Conservation (phyloP, 2,797 vertebrate genomes). For the Aselliscus stoliczkanus region DNA sequence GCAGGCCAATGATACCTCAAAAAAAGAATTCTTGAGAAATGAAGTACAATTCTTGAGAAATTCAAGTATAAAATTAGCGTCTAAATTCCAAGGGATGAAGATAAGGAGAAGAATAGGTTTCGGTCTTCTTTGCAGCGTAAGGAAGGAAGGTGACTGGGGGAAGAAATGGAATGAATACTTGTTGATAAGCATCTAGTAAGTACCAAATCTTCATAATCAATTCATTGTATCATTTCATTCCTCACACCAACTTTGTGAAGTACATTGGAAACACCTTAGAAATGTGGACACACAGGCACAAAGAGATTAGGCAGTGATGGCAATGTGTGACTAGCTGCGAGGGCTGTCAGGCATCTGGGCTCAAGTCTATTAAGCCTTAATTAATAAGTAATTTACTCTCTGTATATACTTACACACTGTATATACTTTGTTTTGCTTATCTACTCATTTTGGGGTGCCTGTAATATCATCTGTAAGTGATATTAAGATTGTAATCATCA, state of each 20-base stretch:
- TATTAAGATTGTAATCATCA: background rate
- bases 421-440: background rate
- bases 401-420: background rate
- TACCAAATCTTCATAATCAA: background rate
- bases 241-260: background rate
- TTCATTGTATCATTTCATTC: background rate
- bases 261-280: background rate
- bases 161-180: background rate
- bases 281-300: background rate
- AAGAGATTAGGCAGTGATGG: background rate
- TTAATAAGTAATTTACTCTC: background rate
- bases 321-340: background rate
- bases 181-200: background rate
- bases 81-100: conserved; percentile 13
- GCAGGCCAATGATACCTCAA: background rate
- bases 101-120: background rate
- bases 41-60: conserved; percentile 35
- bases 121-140: background rate
- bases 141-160: background rate
- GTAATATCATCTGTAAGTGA: background rate
- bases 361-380: background rate
- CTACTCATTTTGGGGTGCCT: background rate
- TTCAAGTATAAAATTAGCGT: background rate
- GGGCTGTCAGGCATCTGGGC: background rate
- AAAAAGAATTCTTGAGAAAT: conserved; percentile 46